Conservation (phyloP, 2,113 vertebrate genomes). For the Pterophyllum scalare region DNA sequence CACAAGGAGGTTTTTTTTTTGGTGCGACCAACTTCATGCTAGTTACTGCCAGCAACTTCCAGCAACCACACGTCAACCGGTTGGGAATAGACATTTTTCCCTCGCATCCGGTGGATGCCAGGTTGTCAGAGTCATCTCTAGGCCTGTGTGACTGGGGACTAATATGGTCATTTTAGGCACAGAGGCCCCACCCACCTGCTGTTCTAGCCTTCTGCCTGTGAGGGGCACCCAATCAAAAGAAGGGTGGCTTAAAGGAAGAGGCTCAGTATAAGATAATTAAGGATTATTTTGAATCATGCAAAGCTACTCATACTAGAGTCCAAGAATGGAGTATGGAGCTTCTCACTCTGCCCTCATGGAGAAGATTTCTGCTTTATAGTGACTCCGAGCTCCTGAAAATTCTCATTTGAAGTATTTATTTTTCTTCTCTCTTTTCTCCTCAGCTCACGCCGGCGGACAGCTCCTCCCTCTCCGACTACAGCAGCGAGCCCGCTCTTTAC, state of each 20-base stretch:
- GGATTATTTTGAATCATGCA: background rate
- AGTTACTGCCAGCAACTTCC: background rate
- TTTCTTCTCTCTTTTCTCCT: constrained; percentile 9
- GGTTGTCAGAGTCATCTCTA: background rate
- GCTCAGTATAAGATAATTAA: background rate
- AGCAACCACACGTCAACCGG: background rate
- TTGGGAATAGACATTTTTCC: background rate
- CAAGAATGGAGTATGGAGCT: no score
- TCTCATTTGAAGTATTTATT: background rate
- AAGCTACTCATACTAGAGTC: no score
- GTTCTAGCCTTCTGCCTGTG: background rate
- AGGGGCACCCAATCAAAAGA: background rate
- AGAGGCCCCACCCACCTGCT: background rate
- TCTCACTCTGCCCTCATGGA: no score
- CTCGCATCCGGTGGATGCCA: background rate
- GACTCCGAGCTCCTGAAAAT: background rate
- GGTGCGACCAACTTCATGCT: background rate
- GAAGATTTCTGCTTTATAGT: background rate
- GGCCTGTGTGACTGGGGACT: background rate
- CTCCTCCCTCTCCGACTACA: constrained; percentile 90
- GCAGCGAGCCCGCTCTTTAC: constrained; percentile 95
- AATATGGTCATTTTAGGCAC: background rate
- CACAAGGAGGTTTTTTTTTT: no score
- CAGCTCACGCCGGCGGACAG: constrained; percentile 93
- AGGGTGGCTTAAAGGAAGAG: background rate